Evolutionary conservation across 2,888 invertebrate species (phyloP).

Genomic region (Lasius fuliginosus): DNA sequence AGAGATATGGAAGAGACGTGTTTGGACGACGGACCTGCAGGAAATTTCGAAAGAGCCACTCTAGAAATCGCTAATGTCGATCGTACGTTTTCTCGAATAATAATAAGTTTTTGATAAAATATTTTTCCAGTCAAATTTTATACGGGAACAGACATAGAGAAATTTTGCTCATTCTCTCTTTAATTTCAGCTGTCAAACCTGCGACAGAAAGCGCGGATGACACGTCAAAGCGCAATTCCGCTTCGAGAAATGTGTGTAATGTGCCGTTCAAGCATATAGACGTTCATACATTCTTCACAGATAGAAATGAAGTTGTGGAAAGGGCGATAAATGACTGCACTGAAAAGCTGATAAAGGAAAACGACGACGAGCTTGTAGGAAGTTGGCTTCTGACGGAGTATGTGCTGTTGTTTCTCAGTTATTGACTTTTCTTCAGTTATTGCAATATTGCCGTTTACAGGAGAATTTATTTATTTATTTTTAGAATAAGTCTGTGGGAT

Average conservation of each 20-base stretch:
- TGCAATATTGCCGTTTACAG: not conserved
- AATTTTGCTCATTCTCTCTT: not conserved
- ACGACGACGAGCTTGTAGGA: constrained; percentile 91
- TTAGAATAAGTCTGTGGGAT: constrained; percentile 96
- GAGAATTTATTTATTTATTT: constrained; percentile 76
- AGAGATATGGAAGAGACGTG: constrained; percentile 76
- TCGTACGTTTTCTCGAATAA: constrained; percentile 16
- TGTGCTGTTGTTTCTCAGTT: constrained; percentile 80
- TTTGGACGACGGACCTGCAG: constrained; percentile 79
- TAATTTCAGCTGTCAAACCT: constrained; percentile 33
- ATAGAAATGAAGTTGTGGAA: constrained; percentile 91
- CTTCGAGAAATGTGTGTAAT: constrained; percentile 68
- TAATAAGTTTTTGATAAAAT: not conserved
- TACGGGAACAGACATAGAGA: not conserved
- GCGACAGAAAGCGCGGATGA: constrained; percentile 18
- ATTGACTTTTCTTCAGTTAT: not conserved
- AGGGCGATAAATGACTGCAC: constrained; percentile 91
- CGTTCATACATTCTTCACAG: constrained; percentile 91
- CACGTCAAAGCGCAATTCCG: constrained; percentile 16
- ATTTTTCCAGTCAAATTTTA: not conserved
- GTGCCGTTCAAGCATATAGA: constrained; percentile 82
- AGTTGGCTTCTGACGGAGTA: constrained; percentile 95
- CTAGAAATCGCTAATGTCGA: constrained; percentile 78
- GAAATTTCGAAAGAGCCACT: constrained; percentile 79
- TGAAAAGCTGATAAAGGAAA: constrained; percentile 89